phyloP scores from a whole-genome alignment of 1,140 invertebrate species.

The Drosophila baimaii region DNA sequence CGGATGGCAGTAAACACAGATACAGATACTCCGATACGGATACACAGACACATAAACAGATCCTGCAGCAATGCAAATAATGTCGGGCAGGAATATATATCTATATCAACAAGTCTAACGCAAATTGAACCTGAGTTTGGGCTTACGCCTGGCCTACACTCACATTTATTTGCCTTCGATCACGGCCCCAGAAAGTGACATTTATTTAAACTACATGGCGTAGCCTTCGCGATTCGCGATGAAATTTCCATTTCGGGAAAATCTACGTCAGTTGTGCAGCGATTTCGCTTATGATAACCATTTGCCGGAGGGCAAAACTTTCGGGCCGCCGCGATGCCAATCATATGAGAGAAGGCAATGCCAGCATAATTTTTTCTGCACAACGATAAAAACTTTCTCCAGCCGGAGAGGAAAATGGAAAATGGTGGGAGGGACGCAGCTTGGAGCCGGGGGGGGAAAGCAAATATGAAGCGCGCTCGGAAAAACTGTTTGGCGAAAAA shows the following conservation, averaged over 20 bases:
- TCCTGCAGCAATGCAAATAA: conserved; percentile 28
- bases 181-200: conserved; percentile 9
- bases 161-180: conserved; percentile 26
- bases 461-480: conserved; percentile 46
- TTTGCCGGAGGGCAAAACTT: conserved; percentile 57
- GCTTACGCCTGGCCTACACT: conserved; percentile 4
- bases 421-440: conserved; percentile 8
- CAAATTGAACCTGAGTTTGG: conserved; percentile 20
- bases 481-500: conserved; percentile 51
- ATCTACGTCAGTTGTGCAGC: conserved; percentile 15
- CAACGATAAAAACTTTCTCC: conserved; percentile 75
- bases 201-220: conserved; percentile 28
- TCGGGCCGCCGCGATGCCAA: conserved; percentile 53
- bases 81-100: conserved; percentile 1
- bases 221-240: conserved; percentile 1
- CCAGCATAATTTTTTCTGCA: conserved; percentile 65
- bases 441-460: conserved; percentile 22
- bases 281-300: conserved; percentile 52
- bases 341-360: conserved; percentile 66
- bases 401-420: conserved; percentile 15
- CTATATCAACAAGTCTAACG: conserved; percentile 28
- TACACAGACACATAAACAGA: conserved; percentile 1
- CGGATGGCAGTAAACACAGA: conserved; percentile 40
- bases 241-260: conserved; percentile 29
- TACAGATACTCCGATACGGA: conserved; percentile 3